Conservation (phyloP, 2,797 vertebrate species). For the Sebastes steindachneri region DNA sequence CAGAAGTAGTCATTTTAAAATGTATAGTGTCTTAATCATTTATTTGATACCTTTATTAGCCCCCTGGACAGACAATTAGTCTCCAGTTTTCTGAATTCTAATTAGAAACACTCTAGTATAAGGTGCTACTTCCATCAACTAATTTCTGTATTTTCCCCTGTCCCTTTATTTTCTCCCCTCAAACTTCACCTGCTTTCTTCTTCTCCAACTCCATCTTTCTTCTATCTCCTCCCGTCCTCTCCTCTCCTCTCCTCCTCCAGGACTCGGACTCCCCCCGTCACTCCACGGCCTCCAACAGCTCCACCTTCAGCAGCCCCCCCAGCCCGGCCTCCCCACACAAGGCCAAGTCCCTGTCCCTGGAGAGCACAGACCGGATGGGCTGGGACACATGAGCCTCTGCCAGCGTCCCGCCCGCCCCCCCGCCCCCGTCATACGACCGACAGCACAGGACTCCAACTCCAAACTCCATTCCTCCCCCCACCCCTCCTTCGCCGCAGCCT, state of each 20-base stretch:
- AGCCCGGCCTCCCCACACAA: conserved; percentile 96
- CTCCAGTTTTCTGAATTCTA: neutral
- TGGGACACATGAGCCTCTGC: conserved; percentile 93
- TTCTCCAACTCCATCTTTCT: neutral
- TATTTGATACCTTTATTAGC: no score
- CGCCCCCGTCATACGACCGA: conserved; percentile 11
- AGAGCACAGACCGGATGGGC: conserved; percentile 94
- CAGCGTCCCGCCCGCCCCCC: neutral
- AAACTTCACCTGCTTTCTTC: neutral
- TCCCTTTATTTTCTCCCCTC: neutral
- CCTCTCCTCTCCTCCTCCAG: conserved; percentile 72
- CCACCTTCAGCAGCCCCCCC: conserved; percentile 98
- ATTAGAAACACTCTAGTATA: neutral
- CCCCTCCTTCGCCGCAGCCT: conserved; percentile 9
- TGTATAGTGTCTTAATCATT: no score
- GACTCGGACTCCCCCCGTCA: conserved; percentile 98
- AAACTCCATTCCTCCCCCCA: conserved; percentile 14
- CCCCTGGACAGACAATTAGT: neutral
- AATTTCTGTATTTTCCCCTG: neutral
- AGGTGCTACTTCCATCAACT: neutral
- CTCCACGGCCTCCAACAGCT: conserved; percentile 98
- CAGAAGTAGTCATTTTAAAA: neutral
- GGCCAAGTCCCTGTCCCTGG: conserved; percentile 96
- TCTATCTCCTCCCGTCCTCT: neutral
- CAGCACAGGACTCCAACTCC: conserved; percentile 64